phyloP scores from a whole-genome alignment of 2,888 invertebrate species.

The Volucella inanis region DNA sequence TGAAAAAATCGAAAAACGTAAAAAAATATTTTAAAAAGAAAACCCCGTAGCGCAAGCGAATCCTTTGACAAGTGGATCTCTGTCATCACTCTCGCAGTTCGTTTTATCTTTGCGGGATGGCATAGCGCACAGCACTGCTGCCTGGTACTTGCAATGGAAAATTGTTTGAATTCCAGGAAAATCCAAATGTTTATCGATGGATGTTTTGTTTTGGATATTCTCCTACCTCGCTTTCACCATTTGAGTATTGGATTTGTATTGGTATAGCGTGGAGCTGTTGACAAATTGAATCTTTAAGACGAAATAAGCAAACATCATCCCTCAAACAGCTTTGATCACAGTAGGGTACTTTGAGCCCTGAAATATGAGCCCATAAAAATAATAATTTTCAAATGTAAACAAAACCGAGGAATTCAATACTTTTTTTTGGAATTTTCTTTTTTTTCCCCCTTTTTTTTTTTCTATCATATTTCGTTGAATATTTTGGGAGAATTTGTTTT shows the following conservation, averaged over 20 bases:
- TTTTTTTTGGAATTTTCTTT: conserved; percentile 12
- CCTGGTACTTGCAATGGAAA: conserved; percentile 37
- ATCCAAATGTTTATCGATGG: conserved; percentile 35
- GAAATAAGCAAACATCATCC: conserved; percentile 65
- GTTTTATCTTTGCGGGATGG: conserved; percentile 69
- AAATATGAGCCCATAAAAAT: conserved; percentile 65
- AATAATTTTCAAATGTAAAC: conserved; percentile 65
- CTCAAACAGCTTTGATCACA: conserved; percentile 58
- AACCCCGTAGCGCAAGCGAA: conserved; percentile 33
- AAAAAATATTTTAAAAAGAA: conserved; percentile 29
- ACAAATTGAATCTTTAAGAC: conserved; percentile 72
- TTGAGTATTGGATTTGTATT: conserved; percentile 19
- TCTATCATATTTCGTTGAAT: too few species aligned
- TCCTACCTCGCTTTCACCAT: background rate
- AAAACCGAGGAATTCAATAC: conserved; percentile 54
- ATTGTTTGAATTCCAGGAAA: conserved; percentile 59
- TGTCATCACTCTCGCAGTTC: conserved; percentile 53
- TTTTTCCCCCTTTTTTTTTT: background rate
- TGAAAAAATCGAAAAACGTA: background rate
- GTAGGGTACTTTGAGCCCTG: conserved; percentile 47
- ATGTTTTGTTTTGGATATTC: conserved; percentile 15
- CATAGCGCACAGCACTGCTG: conserved; percentile 14
- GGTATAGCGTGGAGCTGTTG: conserved; percentile 54
- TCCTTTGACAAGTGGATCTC: conserved; percentile 71
- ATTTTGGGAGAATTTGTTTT: conserved; percentile 36